phyloP scores from a whole-genome alignment of 2,888 invertebrate species.

The Catocala sponsa region DNA sequence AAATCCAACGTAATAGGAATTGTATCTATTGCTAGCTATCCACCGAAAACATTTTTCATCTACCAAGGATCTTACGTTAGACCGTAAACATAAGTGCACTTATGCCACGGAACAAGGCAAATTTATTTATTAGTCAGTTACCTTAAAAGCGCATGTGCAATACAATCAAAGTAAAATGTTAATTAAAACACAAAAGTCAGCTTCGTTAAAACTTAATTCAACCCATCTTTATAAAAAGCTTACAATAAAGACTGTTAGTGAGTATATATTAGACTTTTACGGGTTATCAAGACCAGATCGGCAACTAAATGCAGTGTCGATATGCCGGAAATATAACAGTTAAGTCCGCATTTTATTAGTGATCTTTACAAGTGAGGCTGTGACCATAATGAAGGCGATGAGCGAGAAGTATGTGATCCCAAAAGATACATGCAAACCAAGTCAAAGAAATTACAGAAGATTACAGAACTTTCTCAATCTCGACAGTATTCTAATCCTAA shows the following conservation, averaged over 20 bases:
- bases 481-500: too few relatives aligned
- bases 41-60: too few relatives aligned
- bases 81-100: too few relatives aligned
- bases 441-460: too few relatives aligned
- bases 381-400: conserved; percentile 17
- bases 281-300: conserved; percentile 37
- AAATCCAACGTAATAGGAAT: too few relatives aligned
- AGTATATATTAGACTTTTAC: conserved; percentile 22
- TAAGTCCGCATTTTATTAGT: conserved; percentile 47
- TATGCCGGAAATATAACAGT: conserved; percentile 46
- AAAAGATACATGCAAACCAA: too few relatives aligned
- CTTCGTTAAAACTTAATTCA: conserved; percentile 6
- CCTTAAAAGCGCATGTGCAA: too few relatives aligned
- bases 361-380: conserved; percentile 15
- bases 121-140: too few relatives aligned
- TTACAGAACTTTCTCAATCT: too few relatives aligned
- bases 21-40: too few relatives aligned
- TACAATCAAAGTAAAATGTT: conserved; percentile 2
- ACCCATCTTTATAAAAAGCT: conserved; percentile 14
- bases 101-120: too few relatives aligned
- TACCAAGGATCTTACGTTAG: too few relatives aligned
- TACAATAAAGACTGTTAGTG: conserved; percentile 29
- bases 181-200: conserved; percentile 20
- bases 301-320: conserved; percentile 32
- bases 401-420: background rate